Base-by-base conservation (phyloP, 2,888 invertebrate genomes). In the Tipula confusa region DNA sequence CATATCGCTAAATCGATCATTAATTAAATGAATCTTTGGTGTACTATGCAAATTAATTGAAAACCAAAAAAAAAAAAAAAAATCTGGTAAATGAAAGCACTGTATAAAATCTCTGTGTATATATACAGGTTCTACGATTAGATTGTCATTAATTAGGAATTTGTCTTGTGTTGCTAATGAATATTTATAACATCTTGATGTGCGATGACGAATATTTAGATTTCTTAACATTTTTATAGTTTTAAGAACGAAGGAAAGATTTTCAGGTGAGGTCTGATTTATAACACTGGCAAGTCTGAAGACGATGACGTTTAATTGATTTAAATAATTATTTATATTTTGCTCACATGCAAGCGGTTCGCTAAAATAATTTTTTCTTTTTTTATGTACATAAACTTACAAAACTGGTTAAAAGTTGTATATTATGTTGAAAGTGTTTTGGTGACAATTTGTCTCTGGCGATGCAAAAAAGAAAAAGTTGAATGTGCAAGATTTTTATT, bases 111-210 rank as follows among this genome's bases (percentile, higher is more conserved):
- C 43, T 43, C 15, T n/a, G 0, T 3, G 1, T 43, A 3, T 43
- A 3, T 43, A 15, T 15, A 15, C 36, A 43, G 43, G 43, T 43
- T 43, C 43, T 43, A n/a, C 64, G 64, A 9, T 24, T 24, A 9
- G 64, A 64, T 64, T 64, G 11, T 64, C 64, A 64, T 64, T 64
- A 64, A 64, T 64, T 64, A 24, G 64, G 64, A 64, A 64, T 64
- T 64, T 64, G 24, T 64, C 64, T 24, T 64, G 24, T 64, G 2
- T 9, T 64, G 64, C 64, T 64, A 64, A 64, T 64, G 64, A 24
- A 24, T 64, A 64, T 64, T 64, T 18, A 64, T 64, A 7, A 24
- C 24, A 64, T 64, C 24, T 64, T 11, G 24, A 64, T 24, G 9
- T 33, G 2, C 2, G 18, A 64, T 64, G 64, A 64, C 24, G 64